Base-by-base conservation (phyloP, 2,888 invertebrate genomes). In the Nezara viridula region DNA sequence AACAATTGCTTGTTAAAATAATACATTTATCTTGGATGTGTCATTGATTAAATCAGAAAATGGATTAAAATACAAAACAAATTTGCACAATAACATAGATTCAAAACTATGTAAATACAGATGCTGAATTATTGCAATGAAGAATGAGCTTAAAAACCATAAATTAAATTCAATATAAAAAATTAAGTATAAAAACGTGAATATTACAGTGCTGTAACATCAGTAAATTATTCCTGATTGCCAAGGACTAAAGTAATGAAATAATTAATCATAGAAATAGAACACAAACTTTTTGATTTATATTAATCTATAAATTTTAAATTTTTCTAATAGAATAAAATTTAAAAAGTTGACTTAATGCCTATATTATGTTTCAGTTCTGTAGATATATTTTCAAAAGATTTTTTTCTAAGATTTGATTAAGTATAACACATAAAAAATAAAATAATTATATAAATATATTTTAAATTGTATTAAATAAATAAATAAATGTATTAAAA, bases 141-240 rank as follows among this genome's bases (percentile, higher is more conserved):
- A 73, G 81, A 81, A 81, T 81, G 81, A 44, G 81, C 44, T 44
- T 44, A 37, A 24, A 44, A 81, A 77, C 40, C 14, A 47, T 9
- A 44, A n/a, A 1, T 44, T n/a, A 10, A 40, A 40, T 40, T 9
- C 81, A 40, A 44, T 4, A 44, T 81, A 12, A 44, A 40, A 24
- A 81, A 81, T 19, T 19, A 10, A 44, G 44, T 12, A 81, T 44
- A 6, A 24, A n/a, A 40, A 44, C 10, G n/a, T 81, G 81, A 44
- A 81, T 24, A 44, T 44, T 44, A n/a, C 81, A 81, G 14, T 81
- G 81, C 81, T 81, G n/a, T 81, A 81, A 81, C 81, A 81, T 47
- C 81, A 81, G n/a, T 81, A n/a, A 24, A 40, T 44, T 47, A 5
- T 37, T 73, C 10, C 24, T 77, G 77, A 37, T 77, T 24, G 2